A percentile compares a stretch with the other conserved stretches of the same genome.
These are phyloP conservation scores for Butastur rufipennis DNA, from an alignment of 2,113 vertebrate species.

Conservation along the genomic window DNA sequence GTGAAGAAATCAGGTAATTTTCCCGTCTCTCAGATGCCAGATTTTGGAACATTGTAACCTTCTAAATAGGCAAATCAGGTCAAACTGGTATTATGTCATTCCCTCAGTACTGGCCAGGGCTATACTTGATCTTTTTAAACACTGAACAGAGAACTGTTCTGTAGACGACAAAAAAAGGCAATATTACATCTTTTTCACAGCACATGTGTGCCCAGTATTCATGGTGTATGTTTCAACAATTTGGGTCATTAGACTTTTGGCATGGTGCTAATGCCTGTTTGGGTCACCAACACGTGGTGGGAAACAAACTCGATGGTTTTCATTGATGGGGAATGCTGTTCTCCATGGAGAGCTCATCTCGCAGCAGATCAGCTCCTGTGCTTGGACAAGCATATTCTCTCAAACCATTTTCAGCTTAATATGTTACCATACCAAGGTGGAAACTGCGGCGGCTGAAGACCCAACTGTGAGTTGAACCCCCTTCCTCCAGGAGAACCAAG, in stretches of 20 bases:
- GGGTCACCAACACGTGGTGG: not conserved
- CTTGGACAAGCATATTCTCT: not conserved
- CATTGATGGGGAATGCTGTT: not conserved
- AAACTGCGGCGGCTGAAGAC: no score
- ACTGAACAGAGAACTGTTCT: not conserved
- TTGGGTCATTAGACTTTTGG: not conserved
- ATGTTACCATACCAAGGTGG: no score
- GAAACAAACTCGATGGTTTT: not conserved
- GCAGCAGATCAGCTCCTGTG: not conserved
- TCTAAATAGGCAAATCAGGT: not conserved
- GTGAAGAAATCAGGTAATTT: not conserved
- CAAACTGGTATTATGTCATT: not conserved
- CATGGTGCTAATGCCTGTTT: not conserved
- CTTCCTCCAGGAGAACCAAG: no score
- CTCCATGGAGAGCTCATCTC: not conserved
- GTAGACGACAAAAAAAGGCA: not conserved
- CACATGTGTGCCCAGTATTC: not conserved
- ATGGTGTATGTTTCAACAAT: not conserved
- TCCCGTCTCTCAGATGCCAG: not conserved
- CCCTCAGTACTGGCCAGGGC: not conserved
- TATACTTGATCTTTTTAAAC: not conserved
- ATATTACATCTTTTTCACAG: not conserved
- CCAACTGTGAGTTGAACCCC: no score
- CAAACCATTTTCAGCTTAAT: not conserved
- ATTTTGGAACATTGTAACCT: not conserved